phyloP scores from a whole-genome alignment of 2,888 invertebrate species.

The Orthosia gracilis region DNA sequence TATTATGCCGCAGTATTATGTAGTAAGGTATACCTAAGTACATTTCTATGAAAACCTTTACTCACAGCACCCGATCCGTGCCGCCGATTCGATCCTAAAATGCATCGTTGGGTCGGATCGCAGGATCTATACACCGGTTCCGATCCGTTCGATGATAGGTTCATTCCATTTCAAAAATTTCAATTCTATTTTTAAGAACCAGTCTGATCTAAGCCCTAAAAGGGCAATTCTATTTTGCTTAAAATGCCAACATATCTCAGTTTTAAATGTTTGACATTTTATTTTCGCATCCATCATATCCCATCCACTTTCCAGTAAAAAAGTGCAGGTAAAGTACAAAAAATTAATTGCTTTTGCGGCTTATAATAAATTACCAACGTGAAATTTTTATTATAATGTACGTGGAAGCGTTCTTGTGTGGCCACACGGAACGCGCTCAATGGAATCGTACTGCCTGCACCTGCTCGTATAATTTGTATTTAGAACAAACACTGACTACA shows the following conservation, averaged over 20 bases:
- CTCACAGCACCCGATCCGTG: too few species aligned
- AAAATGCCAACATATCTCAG: slow-evolving; percentile 4
- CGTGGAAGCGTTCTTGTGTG: slow-evolving; percentile 13
- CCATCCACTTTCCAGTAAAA: slow-evolving; percentile 43
- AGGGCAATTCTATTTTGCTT: background rate
- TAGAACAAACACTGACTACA: slow-evolving; percentile 29
- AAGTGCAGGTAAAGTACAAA: slow-evolving; percentile 45
- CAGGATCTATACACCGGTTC: too few species aligned
- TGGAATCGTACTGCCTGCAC: slow-evolving; percentile 22
- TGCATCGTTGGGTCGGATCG: too few species aligned
- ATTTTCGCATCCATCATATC: slow-evolving; percentile 50
- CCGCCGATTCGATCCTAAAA: too few species aligned
- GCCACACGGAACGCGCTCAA: slow-evolving; percentile 13
- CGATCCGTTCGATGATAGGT: too few species aligned
- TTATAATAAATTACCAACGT: slow-evolving; percentile 47
- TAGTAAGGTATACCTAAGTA: background rate
- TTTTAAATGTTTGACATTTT: slow-evolving; percentile 31
- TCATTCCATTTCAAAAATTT: too few species aligned
- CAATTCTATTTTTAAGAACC: background rate
- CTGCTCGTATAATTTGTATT: slow-evolving; percentile 43
- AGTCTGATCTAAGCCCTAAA: slow-evolving; percentile 10
- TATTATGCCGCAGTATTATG: too few species aligned
- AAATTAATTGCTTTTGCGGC: slow-evolving; percentile 59
- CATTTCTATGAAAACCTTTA: background rate
- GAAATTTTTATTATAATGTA: slow-evolving; percentile 26